These are phyloP conservation scores for Gopherus evgoodei DNA, from an alignment of 2,113 vertebrate species.

Conservation along the genomic window DNA sequence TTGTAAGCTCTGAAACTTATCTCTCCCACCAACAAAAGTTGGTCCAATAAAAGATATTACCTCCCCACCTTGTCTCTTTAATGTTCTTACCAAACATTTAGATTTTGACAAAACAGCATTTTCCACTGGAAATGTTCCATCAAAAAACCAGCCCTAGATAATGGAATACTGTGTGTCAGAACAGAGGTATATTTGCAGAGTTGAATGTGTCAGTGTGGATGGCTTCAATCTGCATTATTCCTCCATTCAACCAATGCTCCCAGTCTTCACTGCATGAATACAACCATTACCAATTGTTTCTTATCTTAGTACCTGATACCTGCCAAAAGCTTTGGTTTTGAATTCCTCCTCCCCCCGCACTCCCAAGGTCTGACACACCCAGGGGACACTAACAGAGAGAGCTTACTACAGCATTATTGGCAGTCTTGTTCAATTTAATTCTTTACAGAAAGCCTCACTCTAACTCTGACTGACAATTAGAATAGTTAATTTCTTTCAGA, in stretches of 20 bases:
- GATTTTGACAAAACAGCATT: neutral
- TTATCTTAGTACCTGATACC: fast-evolving
- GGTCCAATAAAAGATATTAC: neutral
- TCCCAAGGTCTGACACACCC: fast-evolving
- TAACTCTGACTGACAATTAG: neutral
- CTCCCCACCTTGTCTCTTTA: neutral
- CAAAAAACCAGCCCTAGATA: neutral
- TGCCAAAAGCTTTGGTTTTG: neutral
- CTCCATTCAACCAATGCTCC: fast-evolving
- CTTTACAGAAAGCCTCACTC: neutral
- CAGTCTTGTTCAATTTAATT: fast-evolving
- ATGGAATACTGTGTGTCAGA: neutral
- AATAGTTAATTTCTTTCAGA: neutral
- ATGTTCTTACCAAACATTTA: neutral
- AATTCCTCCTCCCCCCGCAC: fast-evolving
- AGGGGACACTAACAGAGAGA: fast-evolving
- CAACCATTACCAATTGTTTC: fast-evolving
- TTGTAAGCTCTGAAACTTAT: neutral
- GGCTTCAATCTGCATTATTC: fast-evolving
- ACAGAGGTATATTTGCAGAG: neutral
- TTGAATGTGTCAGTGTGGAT: fast-evolving
- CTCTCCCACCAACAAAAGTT: neutral
- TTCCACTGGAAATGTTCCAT: neutral
- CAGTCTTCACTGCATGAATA: neutral
- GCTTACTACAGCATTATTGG: fast-evolving